Base-by-base conservation (phyloP, 2,888 invertebrate species). In the Drosophila neotestacea region DNA sequence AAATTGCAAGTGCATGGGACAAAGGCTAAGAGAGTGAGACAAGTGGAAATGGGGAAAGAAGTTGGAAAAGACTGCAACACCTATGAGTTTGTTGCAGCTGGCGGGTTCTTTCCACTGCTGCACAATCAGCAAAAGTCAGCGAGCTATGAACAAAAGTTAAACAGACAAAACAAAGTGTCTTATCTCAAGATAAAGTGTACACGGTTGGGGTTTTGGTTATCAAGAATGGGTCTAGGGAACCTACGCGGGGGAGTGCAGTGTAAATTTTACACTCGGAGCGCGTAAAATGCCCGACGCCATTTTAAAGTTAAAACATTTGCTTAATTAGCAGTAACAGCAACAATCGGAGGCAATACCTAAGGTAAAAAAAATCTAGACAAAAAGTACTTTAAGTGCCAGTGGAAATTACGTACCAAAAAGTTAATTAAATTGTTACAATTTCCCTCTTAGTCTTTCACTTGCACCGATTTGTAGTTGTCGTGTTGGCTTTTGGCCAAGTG, bases 371-470 rank as follows among this genome's bases (percentile, higher is more conserved):
- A 39, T 30, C 13, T n/a, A 41, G 10, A 30, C 27, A 41, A 58
- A 22, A 50, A 30, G 13, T 39, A 63, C 85, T 84, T 84, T 71
- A 84, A 89, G 66, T 72, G 70, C 51, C 42, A 32, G 61, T 58
- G 41, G 51, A 80, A 88, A 81, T 77, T 73, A 61, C 70, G 56
- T 73, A 68, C 46, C 59, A 69, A 84, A 75, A 88, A 89, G 46
- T 77, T 89, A 89, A 85, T 89, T 88, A 89, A 85, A 85, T 72
- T 77, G 90, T 85, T 64, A 85, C 81, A 55, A 81, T 73, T 88
- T 70, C n/a, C 48, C 38, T 39, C 34, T 44, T 47, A 50, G 61
- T 39, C 54, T 48, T 64, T 41, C 41, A 56, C 59, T 41, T 55
- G 52, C 28, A 41, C 16, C 65, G 51, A 48, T 66, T 54, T 73